phyloP scores from a whole-genome alignment of 1,140 invertebrate species.

The Lordiphosa collinella region DNA sequence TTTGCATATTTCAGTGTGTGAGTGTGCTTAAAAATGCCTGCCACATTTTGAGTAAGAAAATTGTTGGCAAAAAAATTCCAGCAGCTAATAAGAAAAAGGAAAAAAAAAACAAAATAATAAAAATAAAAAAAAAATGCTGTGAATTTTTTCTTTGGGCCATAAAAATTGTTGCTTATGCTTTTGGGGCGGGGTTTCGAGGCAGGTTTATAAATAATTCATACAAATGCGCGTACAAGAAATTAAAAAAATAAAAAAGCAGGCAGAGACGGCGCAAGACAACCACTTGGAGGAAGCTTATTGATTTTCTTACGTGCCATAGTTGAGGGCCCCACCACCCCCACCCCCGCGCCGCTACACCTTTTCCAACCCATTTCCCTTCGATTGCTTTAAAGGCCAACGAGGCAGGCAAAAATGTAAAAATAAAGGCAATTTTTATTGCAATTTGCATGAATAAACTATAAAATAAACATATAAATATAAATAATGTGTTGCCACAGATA shows the following conservation, averaged over 20 bases:
- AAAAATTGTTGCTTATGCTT: conserved; percentile 71
- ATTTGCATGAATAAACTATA: conserved; percentile 78
- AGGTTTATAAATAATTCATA: conserved; percentile 74
- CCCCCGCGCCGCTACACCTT: too few relatives aligned
- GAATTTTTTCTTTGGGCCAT: conserved; percentile 27
- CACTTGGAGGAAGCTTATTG: conserved; percentile 62
- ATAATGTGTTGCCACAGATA: conserved; percentile 69
- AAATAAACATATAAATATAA: conserved; percentile 78
- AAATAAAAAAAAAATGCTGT: conserved; percentile 41
- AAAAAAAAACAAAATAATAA: conserved; percentile 40
- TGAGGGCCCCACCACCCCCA: neutral
- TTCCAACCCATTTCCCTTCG: neutral
- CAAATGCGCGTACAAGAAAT: conserved; percentile 61
- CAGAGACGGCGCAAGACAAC: conserved; percentile 19
- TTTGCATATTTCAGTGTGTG: conserved; percentile 57
- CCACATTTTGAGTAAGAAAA: conserved; percentile 55
- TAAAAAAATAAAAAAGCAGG: conserved; percentile 40
- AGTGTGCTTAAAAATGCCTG: conserved; percentile 27
- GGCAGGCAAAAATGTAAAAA: conserved; percentile 56
- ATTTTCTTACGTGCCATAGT: conserved; percentile 48
- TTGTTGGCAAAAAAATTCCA: conserved; percentile 54
- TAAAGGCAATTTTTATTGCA: conserved; percentile 76
- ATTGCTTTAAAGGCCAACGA: conserved; percentile 47
- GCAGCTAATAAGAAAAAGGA: conserved; percentile 48
- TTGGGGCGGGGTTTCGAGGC: conserved; percentile 22